phyloP scores from a whole-genome alignment of 2,888 invertebrate genomes.

The Gari tellinella region DNA sequence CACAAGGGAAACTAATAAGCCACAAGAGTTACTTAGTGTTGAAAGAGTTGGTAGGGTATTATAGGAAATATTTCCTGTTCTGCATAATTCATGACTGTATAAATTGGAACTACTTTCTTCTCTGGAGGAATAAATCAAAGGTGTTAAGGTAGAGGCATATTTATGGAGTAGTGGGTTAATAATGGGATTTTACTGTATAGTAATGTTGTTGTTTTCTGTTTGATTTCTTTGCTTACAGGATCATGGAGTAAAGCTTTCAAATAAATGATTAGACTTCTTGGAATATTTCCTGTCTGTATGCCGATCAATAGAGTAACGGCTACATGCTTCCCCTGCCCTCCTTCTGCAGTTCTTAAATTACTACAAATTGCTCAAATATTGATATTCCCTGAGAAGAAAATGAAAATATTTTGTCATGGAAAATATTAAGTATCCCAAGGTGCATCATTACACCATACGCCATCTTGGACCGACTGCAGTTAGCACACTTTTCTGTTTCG shows the following conservation, averaged over 20 bases:
- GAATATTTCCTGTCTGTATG: slow-evolving; percentile 19
- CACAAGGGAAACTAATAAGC: no score
- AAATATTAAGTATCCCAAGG: slow-evolving; percentile 38
- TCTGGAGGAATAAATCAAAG: no score
- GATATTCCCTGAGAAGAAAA: slow-evolving; percentile 58
- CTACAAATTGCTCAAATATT: slow-evolving; percentile 63
- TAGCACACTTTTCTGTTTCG: slow-evolving; percentile 5
- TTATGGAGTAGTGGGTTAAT: no score
- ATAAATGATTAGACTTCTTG: slow-evolving; percentile 8
- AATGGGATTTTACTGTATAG: no score
- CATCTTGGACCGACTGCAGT: slow-evolving; percentile 11
- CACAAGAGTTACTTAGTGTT: no score
- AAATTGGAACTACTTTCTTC: no score
- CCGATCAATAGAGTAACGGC: slow-evolving; percentile 34
- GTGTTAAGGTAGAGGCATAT: no score
- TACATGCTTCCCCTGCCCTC: slow-evolving; percentile 31
- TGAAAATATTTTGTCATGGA: slow-evolving; percentile 63
- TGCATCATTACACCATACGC: slow-evolving; percentile 16
- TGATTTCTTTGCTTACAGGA: no score
- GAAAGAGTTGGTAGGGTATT: no score
- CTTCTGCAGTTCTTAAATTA: slow-evolving; percentile 56
- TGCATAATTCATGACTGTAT: no score
- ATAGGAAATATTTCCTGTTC: no score
- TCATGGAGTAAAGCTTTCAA: neutral
- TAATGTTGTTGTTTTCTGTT: no score